A percentile compares a stretch with the other conserved stretches of the same genome.
phyloP scores from a whole-genome alignment of 2,113 vertebrate genomes.

The Vicugna pacos region DNA sequence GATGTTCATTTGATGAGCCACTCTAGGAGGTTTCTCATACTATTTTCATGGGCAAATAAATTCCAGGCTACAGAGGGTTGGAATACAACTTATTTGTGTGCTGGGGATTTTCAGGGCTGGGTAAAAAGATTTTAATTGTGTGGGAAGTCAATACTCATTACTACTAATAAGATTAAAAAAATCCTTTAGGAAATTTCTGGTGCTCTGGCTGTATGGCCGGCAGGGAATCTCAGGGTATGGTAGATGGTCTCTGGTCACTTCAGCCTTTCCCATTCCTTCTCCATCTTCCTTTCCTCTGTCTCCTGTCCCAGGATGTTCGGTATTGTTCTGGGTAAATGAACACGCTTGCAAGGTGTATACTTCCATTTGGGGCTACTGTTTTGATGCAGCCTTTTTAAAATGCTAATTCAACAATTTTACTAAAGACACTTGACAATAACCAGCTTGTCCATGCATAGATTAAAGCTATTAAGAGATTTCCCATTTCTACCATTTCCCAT shows the following conservation, averaged over 20 bases:
- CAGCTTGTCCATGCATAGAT: neutral
- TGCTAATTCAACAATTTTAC: neutral
- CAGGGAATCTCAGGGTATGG: neutral
- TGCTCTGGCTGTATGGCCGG: neutral
- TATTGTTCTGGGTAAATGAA: neutral
- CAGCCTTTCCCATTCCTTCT: neutral
- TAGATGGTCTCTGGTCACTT: neutral
- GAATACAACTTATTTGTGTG: neutral
- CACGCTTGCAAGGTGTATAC: neutral
- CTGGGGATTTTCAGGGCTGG: neutral
- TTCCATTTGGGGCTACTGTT: neutral
- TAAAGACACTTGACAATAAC: neutral
- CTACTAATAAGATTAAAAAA: neutral
- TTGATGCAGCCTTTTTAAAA: neutral
- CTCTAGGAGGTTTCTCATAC: neutral
- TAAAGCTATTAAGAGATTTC: neutral
- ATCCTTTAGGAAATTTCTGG: neutral
- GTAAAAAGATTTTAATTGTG: conserved; percentile 26
- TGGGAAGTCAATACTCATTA: neutral
- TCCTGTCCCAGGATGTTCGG: neutral
- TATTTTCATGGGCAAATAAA: conserved; percentile 24
- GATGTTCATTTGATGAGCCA: neutral
- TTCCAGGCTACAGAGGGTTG: neutral
- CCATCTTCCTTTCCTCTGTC: neutral
- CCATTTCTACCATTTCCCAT: neutral